Base-by-base conservation (phyloP, 2,797 vertebrate species). In the Molossus alvarezi region DNA sequence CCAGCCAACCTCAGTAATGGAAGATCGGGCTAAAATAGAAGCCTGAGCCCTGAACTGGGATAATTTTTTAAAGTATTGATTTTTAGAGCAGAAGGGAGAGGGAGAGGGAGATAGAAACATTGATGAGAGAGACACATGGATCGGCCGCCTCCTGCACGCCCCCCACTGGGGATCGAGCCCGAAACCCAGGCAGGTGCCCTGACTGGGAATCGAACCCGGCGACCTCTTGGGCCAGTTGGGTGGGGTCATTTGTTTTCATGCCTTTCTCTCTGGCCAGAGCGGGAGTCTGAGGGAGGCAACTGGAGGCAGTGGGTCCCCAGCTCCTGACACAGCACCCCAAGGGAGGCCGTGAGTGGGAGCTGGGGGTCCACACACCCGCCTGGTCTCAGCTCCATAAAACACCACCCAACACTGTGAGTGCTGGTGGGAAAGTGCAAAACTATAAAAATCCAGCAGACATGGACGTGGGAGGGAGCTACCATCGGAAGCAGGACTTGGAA, bases 331-430 rank as follows among this genome's bases (percentile, higher is more conserved):
- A n/a, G 5, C 41, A 3, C 7, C 57, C 14, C 11, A 0, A 10
- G 25, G 73, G 53, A 62, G 48, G 48, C 73, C 5, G n/a, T 8
- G 11, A 21, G 10, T 25, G 27, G 37, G 58, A 27, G 21, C 65
- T 1, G 3, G 23, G 18, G 58, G 86, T 33, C 27, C 14, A 53
- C 27, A 17, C 64, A 17, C 12, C 21, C 11, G 0, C 62, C 45
- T 37, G 48, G 45, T 29, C 48, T 55, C 75, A 23, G 60, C 64
- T 55, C 17, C 18, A 5, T 3, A 3, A 17, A 48, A 51, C 20
- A 1, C 21, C 18, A 0, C 25, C 55, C 3, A 48, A 18, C 0
- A 0, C 69, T 11, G 2, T 0, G 14, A 53, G 27, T 0, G 4
- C 77, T 2, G 29, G 45, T 15, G 12, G 73, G 13, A 9, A 37